Percentiles rank a stretch among this genome's conserved stretches.
Evolutionary conservation across 2,888 invertebrate species (phyloP).

Genomic region (Nephrocerus scutellatus): DNA sequence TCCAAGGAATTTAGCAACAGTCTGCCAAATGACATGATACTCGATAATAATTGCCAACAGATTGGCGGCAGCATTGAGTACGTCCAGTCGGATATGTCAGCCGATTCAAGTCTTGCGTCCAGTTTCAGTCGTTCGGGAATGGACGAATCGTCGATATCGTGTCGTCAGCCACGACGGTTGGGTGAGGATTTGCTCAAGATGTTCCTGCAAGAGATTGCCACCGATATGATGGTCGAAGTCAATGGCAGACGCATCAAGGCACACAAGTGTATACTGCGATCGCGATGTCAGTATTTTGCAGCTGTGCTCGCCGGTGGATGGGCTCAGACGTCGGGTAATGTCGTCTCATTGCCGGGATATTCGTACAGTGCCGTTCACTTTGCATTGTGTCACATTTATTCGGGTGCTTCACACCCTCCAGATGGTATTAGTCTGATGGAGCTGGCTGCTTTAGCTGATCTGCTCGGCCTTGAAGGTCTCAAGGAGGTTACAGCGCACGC

Average conservation of each 20-base stretch:
- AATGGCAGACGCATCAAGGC: constrained; percentile 76
- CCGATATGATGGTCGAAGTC: constrained; percentile 80
- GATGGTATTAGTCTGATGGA: constrained; percentile 81
- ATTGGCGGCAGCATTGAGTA: constrained; percentile 42
- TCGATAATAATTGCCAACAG: constrained; percentile 27
- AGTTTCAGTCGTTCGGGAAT: constrained; percentile 54
- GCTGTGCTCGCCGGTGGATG: constrained; percentile 82
- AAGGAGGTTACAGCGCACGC: constrained; percentile 87
- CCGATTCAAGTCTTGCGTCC: constrained; percentile 53
- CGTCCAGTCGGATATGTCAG: constrained; percentile 50
- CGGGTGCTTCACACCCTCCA: constrained; percentile 83
- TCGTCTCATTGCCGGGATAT: constrained; percentile 77
- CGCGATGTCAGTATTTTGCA: constrained; percentile 87
- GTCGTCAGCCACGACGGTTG: constrained; percentile 56
- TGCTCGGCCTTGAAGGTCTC: constrained; percentile 82
- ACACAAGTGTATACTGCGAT: constrained; percentile 86
- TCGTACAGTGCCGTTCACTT: constrained; percentile 81
- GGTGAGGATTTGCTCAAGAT: constrained; percentile 83
- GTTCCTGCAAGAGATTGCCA: constrained; percentile 85
- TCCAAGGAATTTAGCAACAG: constrained; percentile 47
- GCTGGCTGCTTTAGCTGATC: constrained; percentile 79
- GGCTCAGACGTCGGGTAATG: constrained; percentile 71
- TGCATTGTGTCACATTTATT: constrained; percentile 88
- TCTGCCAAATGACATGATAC: constrained; percentile 41
- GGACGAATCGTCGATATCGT: constrained; percentile 49